Evolutionary conservation across 2,113 vertebrate genomes (phyloP), one percentile per base, ranked within the genome.

Genomic region (Grammomys surdaster): DNA sequence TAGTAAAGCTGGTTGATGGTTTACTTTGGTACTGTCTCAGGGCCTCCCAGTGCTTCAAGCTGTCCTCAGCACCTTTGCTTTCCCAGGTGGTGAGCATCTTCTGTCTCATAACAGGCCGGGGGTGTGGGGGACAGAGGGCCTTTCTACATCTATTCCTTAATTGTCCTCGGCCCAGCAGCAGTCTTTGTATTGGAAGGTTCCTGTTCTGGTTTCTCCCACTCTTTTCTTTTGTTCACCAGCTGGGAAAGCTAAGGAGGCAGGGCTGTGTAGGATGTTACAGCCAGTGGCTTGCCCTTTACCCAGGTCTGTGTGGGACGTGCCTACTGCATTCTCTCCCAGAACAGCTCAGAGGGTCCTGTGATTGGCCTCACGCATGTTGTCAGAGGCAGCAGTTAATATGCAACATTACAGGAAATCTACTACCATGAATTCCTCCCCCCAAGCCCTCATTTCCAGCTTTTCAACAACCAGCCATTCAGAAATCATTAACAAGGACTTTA

Each of bases 201-300:
- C 14, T 0, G 7, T 12, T 36, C 69, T 20, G 31, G 51, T 33
- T 40, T 54, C 63, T 63, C 22, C 26, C 7, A 13, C 22, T 17
- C 60, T 48, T n/a, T 48, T 31, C 9, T 60, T 36, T 51, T 33
- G 11, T 22, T 54, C n/a, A 31, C 5, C 12, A 16, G 51, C 48
- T 31, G 58, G 65, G 51, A 46, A 4, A 63, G 33, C 4, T 3
- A 0, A 19, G 56, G 63, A 2, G 19, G 40, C 16, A 48, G 40
- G 48, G 20, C 1, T 60, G 56, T 7, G 9, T 13, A 13, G 4
- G 46, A n/a, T 4, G 2, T 2, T 19, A 16, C 19, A 17, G 36
- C 48, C 58, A 13, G 67, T 3, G 19, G 60, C 0, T 8, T 46
- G 90, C 16, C 80, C 86, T 75, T 40, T 36, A 16, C 17, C 19